Conservation (phyloP, 2,113 vertebrate species). For the Sylvia atricapilla region DNA sequence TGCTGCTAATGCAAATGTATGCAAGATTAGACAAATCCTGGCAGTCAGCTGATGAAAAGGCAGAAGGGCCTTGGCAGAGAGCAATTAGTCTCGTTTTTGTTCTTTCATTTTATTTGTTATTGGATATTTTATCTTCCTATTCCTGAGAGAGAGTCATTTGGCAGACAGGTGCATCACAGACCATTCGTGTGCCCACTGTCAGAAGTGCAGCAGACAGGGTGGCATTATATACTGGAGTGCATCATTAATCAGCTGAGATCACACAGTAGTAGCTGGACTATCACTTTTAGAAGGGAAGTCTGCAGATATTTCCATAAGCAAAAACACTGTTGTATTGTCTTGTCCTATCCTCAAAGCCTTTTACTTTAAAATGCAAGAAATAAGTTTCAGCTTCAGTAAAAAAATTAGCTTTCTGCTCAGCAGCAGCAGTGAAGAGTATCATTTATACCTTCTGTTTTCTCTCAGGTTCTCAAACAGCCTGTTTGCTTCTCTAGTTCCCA, state of each 20-base stretch:
- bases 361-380: background rate
- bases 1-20: conserved; percentile 39
- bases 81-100: conserved; percentile 31
- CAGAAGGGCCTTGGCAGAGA: background rate
- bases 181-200: background rate
- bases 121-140: background rate
- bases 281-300: background rate
- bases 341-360: background rate
- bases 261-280: background rate
- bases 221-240: background rate
- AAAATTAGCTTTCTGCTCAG: background rate
- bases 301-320: background rate
- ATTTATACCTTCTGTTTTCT: background rate
- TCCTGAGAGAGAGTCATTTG: background rate
- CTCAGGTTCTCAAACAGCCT: background rate
- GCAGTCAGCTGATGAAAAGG: background rate
- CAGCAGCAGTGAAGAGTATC: background rate
- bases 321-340: background rate
- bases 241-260: background rate
- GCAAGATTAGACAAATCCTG: conserved; percentile 40
- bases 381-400: background rate
- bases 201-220: background rate
- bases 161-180: background rate
- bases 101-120: background rate
- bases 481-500: background rate